A percentile compares a stretch with the other conserved stretches of the same genome.
phyloP scores from a whole-genome alignment of 2,797 vertebrate species.

The Aulostomus chinensis region DNA sequence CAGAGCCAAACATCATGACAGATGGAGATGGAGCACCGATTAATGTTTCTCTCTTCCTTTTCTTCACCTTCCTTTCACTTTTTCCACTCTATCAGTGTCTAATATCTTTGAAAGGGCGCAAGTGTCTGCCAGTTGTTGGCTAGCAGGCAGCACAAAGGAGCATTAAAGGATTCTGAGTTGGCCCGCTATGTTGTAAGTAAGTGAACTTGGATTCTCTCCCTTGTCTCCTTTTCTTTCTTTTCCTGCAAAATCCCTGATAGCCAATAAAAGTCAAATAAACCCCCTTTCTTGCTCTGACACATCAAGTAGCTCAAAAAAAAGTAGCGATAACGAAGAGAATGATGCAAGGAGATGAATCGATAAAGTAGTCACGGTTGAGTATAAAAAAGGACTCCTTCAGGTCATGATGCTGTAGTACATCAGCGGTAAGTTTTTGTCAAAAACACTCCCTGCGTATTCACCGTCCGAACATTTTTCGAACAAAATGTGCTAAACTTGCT shows the following conservation, averaged over 20 bases:
- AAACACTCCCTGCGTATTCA: neutral
- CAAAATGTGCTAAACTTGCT: slow-evolving; percentile 12
- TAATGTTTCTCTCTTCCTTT: slow-evolving; percentile 65
- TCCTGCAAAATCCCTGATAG: slow-evolving; percentile 10
- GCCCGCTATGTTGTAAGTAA: slow-evolving; percentile 61
- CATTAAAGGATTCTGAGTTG: slow-evolving; percentile 42
- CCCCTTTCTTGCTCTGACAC: slow-evolving; percentile 13
- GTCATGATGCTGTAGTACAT: neutral
- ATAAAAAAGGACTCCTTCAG: slow-evolving; percentile 15
- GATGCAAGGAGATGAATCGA: slow-evolving; percentile 50
- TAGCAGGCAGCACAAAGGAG: slow-evolving; percentile 47
- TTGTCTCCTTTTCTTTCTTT: slow-evolving; percentile 48
- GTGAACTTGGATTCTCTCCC: slow-evolving; percentile 52
- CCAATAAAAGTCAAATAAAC: slow-evolving; percentile 9
- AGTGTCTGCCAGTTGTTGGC: slow-evolving; percentile 55
- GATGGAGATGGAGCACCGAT: slow-evolving; percentile 67
- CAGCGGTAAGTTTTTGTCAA: slow-evolving; percentile 55
- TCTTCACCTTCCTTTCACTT: slow-evolving; percentile 59
- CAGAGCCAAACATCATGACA: slow-evolving; percentile 63
- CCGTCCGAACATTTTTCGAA: slow-evolving; percentile 1
- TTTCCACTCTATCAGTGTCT: slow-evolving; percentile 67
- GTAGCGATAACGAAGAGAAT: slow-evolving; percentile 40
- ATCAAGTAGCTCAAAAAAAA: slow-evolving; percentile 13
- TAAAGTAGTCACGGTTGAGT: slow-evolving; percentile 3
- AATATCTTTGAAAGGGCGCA: slow-evolving; percentile 64